Evolutionary conservation across 2,888 invertebrate genomes (phyloP).

Genomic region (Drosophila kambysellisi): DNA sequence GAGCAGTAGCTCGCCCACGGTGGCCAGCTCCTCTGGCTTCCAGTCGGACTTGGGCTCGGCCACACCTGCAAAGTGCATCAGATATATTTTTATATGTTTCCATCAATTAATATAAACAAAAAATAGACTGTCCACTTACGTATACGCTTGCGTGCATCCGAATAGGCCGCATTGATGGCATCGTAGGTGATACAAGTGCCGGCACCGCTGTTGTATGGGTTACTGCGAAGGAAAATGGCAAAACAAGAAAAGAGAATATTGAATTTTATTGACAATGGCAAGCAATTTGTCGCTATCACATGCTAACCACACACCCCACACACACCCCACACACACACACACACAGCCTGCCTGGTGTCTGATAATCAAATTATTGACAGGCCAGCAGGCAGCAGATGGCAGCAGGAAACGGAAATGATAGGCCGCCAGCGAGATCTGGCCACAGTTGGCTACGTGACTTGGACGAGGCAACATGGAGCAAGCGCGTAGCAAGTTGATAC

Average conservation of each 20-base stretch:
- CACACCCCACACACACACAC: conserved; percentile 18
- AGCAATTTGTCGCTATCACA: conserved; percentile 72
- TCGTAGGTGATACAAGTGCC: conserved; percentile 94
- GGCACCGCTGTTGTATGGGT: conserved; percentile 87
- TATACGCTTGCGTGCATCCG: conserved; percentile 94
- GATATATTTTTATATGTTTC: not conserved
- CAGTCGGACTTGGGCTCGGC: conserved; percentile 92
- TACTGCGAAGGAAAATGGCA: conserved; percentile 60
- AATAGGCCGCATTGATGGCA: conserved; percentile 94
- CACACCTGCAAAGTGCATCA: conserved; percentile 87
- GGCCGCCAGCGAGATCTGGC: not conserved
- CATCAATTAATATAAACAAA: not conserved
- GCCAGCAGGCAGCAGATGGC: conserved; percentile 42
- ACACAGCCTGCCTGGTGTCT: conserved; percentile 52
- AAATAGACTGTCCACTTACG: conserved; percentile 88
- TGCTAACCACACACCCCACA: conserved; percentile 51
- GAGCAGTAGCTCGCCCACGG: conserved; percentile 93
- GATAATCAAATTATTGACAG: conserved; percentile 82
- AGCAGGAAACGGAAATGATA: conserved; percentile 27
- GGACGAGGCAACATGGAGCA: conserved; percentile 59
- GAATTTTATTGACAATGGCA: conserved; percentile 53
- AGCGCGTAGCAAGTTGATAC: conserved; percentile 45
- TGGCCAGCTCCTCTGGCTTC: conserved; percentile 93
- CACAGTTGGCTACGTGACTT: conserved; percentile 50
- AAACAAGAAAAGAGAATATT: conserved; percentile 23